Conservation (phyloP, 2,797 vertebrate species). For the Menidia menidia region DNA sequence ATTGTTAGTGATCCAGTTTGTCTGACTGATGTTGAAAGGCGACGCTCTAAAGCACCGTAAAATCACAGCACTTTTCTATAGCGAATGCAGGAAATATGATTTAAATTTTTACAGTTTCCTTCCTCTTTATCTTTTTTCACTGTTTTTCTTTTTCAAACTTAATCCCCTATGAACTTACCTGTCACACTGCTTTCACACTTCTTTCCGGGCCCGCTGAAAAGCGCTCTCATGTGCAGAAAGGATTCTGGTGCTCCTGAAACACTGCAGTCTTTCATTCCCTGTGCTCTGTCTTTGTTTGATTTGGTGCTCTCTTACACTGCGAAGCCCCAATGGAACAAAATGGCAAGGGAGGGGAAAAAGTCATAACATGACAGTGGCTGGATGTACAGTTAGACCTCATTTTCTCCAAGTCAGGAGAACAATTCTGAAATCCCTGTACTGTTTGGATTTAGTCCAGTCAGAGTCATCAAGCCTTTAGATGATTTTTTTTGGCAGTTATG, state of each 20-base stretch:
- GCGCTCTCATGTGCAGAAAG: constrained; percentile 40
- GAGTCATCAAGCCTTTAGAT: constrained; percentile 43
- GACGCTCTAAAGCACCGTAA: constrained; percentile 6
- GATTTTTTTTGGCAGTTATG: constrained; percentile 45
- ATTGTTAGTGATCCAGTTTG: constrained; percentile 42
- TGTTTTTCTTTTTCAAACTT: neutral
- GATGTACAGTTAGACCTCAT: constrained; percentile 63
- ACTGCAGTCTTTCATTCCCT: constrained; percentile 71
- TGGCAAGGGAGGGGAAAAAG: constrained; percentile 38
- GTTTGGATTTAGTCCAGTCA: constrained; percentile 48
- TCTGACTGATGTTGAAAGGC: constrained; percentile 31
- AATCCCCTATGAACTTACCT: constrained; percentile 46
- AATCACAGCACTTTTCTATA: constrained; percentile 27
- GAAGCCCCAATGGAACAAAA: constrained; percentile 66
- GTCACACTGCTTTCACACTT: constrained; percentile 16
- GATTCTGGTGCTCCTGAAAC: constrained; percentile 49
- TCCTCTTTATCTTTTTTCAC: neutral
- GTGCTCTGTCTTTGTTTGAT: constrained; percentile 66
- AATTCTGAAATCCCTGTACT: constrained; percentile 62
- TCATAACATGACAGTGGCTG: constrained; percentile 64
- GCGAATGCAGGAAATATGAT: constrained; percentile 28
- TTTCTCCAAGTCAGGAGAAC: constrained; percentile 49
- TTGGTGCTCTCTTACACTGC: constrained; percentile 69
- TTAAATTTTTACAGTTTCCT: constrained; percentile 31
- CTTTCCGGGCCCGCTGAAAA: constrained; percentile 50